A percentile compares a stretch with the other conserved stretches of the same genome.
phyloP scores from a whole-genome alignment of 2,797 vertebrate species.

The Sparus aurata region DNA sequence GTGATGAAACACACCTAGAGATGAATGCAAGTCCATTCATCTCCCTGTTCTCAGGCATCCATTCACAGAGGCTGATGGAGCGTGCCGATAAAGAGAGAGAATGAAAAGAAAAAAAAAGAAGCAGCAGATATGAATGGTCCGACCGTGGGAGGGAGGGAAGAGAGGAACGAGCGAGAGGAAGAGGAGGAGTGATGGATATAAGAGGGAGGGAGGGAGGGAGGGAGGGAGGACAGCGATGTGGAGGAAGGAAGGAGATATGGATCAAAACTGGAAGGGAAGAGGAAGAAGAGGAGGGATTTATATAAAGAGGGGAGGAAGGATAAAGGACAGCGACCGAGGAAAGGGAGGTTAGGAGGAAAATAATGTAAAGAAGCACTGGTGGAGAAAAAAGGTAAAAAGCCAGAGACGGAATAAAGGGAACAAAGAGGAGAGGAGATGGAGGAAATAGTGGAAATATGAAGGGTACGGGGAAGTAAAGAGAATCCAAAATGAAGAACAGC shows the following conservation, averaged over 20 bases:
- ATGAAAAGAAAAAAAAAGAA: slow-evolving; percentile 9
- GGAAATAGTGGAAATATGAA: background rate
- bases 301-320: background rate
- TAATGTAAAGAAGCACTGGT: background rate
- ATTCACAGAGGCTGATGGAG: slow-evolving; percentile 69
- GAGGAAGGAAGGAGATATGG: background rate
- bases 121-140: slow-evolving; percentile 28
- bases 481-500: background rate
- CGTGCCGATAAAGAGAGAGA: slow-evolving; percentile 51
- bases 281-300: background rate
- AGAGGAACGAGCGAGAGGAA: background rate
- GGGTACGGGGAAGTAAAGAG: background rate
- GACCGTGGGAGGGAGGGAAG: background rate
- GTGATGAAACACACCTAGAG: slow-evolving; percentile 64
- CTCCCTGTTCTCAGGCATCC: slow-evolving; percentile 62
- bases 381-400: background rate
- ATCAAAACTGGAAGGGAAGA: background rate
- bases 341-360: background rate
- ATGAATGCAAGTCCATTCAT: slow-evolving; percentile 69
- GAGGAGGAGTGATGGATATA: background rate
- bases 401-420: background rate
- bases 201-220: background rate
- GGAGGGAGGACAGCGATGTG: background rate
- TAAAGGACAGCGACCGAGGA: background rate
- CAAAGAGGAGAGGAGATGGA: background rate